Conservation (phyloP, 2,888 invertebrate species). For the Conus canariensis region DNA sequence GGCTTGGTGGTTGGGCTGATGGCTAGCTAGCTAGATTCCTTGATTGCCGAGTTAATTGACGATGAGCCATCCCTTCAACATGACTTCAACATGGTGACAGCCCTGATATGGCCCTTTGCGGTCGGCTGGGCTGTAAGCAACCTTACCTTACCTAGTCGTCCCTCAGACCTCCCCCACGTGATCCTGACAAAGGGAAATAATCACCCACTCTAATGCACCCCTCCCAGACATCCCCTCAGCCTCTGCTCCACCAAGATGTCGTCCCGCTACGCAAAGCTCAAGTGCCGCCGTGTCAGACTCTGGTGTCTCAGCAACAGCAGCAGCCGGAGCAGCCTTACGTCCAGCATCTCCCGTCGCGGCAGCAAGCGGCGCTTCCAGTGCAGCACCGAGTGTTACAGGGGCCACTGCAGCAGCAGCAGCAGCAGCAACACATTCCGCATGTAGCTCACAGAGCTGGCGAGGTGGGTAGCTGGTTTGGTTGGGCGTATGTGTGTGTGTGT, state of each 20-base stretch:
- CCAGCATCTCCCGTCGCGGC: not conserved
- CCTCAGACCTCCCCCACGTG: too few relatives aligned
- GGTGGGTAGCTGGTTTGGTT: not conserved
- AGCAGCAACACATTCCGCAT: not conserved
- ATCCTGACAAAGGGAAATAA: too few relatives aligned
- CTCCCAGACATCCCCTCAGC: not conserved
- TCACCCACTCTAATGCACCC: too few relatives aligned
- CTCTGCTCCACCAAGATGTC: not conserved
- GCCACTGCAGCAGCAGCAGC: not conserved
- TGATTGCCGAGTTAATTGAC: too few relatives aligned
- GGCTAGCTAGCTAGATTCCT: too few relatives aligned
- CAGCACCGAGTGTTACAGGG: conserved; percentile 1
- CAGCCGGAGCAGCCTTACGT: conserved; percentile 4
- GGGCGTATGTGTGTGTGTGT: not conserved
- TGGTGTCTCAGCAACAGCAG: conserved; percentile 18
- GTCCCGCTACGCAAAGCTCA: not conserved
- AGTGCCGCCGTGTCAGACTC: not conserved
- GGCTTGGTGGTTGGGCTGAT: too few relatives aligned
- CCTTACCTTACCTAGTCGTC: too few relatives aligned
- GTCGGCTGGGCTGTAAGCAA: too few relatives aligned
- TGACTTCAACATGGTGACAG: too few relatives aligned
- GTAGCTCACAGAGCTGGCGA: not conserved
- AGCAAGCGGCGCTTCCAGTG: not conserved
- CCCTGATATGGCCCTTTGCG: too few relatives aligned
- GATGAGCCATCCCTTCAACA: too few relatives aligned